Percentiles rank a stretch among this genome's conserved stretches.
These are phyloP conservation scores for Rhogogaster chlorosoma DNA, from an alignment of 2,888 invertebrate genomes.

Conservation along the genomic window DNA sequence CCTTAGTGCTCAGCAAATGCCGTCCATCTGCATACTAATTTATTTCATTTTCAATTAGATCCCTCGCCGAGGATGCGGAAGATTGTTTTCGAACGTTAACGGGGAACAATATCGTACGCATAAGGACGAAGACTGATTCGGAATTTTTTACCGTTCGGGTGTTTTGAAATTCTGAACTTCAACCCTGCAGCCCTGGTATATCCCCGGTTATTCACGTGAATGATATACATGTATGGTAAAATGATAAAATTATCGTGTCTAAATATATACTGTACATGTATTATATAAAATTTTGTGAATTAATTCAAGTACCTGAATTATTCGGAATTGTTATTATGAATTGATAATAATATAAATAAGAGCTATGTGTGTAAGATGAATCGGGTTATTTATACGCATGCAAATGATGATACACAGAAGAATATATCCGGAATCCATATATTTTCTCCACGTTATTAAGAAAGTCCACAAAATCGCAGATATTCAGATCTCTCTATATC, in stretches of 20 bases:
- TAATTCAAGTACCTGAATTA: no score
- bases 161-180: no score
- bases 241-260: no score
- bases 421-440: constrained; percentile 61
- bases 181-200: background rate
- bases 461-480: constrained; percentile 61
- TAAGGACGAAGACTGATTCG: background rate
- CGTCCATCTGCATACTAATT: constrained; percentile 14
- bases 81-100: background rate
- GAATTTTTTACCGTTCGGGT: background rate
- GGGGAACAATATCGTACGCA: background rate
- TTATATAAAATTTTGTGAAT: no score
- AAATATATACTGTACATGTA: no score
- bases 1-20: background rate
- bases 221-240: background rate
- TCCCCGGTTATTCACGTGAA: background rate
- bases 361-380: background rate
- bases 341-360: no score
- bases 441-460: constrained; percentile 61
- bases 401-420: constrained; percentile 35
- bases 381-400: constrained; percentile 7
- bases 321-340: no score
- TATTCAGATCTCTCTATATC: background rate
- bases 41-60: constrained; percentile 13
- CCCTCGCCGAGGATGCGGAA: background rate